Evolutionary conservation across 2,113 vertebrate genomes (phyloP).

Genomic region (Dendropsophus ebraccatus): DNA sequence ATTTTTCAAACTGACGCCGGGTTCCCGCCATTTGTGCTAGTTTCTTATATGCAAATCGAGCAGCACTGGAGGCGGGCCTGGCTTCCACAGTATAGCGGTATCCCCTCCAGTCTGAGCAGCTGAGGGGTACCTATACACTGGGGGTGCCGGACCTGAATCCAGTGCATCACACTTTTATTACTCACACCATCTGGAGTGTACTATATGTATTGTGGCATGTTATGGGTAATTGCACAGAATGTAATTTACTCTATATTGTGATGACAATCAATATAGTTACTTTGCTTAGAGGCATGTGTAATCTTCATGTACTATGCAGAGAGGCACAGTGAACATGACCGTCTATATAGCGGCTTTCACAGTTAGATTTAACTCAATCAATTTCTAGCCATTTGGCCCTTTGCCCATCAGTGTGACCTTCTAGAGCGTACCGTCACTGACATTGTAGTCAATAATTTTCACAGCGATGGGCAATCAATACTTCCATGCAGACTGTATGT

Average conservation of each 20-base stretch:
- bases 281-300: background rate
- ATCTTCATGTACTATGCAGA: background rate
- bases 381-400: background rate
- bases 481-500: background rate
- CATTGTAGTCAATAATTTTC: background rate
- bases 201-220: too few relatives aligned
- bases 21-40: too few relatives aligned
- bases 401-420: background rate
- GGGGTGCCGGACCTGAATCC: too few relatives aligned
- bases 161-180: too few relatives aligned
- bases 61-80: too few relatives aligned
- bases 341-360: background rate
- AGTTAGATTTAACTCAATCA: background rate
- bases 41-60: too few relatives aligned
- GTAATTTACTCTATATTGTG: background rate
- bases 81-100: too few relatives aligned
- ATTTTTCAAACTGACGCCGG: too few relatives aligned
- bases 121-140: too few relatives aligned
- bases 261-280: background rate
- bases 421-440: background rate
- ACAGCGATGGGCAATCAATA: background rate
- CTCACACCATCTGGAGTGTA: too few relatives aligned
- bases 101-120: too few relatives aligned
- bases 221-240: background rate
- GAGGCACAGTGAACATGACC: background rate